phyloP scores from a whole-genome alignment of 2,888 invertebrate genomes.

The Poecilobothrus nobilitatus region DNA sequence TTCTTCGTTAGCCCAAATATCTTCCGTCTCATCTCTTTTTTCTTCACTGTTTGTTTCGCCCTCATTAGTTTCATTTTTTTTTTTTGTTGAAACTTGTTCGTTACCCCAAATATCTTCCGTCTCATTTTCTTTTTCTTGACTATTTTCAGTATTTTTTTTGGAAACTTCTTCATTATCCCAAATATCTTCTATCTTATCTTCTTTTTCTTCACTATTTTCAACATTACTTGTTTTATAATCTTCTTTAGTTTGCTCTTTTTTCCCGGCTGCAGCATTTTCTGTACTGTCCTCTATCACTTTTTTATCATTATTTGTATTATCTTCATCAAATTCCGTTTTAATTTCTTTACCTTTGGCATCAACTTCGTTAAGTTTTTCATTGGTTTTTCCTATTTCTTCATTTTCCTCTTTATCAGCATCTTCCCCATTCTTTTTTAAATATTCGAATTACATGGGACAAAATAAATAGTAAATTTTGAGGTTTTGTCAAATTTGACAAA shows the following conservation, averaged over 20 bases:
- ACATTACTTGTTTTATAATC: slow-evolving; percentile 15
- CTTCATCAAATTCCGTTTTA: neutral
- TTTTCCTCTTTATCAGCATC: slow-evolving; percentile 7
- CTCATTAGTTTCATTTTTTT: too few species aligned
- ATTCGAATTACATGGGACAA: neutral
- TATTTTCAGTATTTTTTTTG: slow-evolving; percentile 23
- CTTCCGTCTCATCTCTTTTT: too few species aligned
- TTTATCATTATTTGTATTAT: slow-evolving; percentile 18
- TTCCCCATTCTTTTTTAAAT: slow-evolving; percentile 8
- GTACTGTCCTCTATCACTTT: too few species aligned
- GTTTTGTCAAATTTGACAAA: neutral
- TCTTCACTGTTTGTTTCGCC: too few species aligned
- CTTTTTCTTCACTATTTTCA: slow-evolving; percentile 21
- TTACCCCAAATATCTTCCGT: slow-evolving; percentile 23
- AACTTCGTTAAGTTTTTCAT: neutral
- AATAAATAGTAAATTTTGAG: neutral
- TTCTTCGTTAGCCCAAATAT: too few species aligned
- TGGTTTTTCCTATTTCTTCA: slow-evolving; percentile 17
- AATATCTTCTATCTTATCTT: slow-evolving; percentile 19
- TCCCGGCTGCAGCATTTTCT: slow-evolving; percentile 22
- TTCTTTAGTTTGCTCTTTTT: slow-evolving; percentile 27
- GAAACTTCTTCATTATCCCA: slow-evolving; percentile 11
- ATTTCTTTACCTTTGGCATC: slow-evolving; percentile 11
- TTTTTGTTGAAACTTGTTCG: too few species aligned
- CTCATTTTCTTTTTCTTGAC: slow-evolving; percentile 20